Conservation (phyloP, 2,888 invertebrate species). For the Anagyrus pseudococci region DNA sequence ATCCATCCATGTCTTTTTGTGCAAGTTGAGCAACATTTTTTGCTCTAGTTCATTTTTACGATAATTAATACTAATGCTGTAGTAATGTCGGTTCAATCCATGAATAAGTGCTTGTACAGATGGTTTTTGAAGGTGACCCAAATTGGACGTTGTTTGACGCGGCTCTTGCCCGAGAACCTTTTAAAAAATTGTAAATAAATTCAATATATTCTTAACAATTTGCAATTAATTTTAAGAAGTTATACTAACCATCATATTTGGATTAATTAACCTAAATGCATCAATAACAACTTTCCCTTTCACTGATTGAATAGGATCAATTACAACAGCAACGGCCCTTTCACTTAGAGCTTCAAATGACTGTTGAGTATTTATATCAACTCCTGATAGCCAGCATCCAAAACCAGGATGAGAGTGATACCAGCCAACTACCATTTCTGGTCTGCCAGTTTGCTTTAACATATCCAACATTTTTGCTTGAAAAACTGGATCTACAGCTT, state of each 20-base stretch:
- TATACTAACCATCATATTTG: slow-evolving; percentile 92
- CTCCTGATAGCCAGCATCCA: slow-evolving; percentile 99
- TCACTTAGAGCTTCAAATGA: slow-evolving; percentile 98
- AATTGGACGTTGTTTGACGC: slow-evolving; percentile 96
- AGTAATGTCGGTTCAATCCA: slow-evolving; percentile 97
- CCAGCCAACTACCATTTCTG: slow-evolving; percentile 99
- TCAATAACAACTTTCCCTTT: slow-evolving; percentile 99
- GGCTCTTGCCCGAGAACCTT: slow-evolving; percentile 91
- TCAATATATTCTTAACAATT: not conserved
- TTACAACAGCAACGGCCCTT: slow-evolving; percentile 98
- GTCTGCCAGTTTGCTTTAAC: slow-evolving; percentile 97
- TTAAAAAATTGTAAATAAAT: slow-evolving; percentile 14
- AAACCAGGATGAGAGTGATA: slow-evolving; percentile 99
- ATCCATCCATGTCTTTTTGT: slow-evolving; percentile 99
- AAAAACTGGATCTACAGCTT: slow-evolving; percentile 99
- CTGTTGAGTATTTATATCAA: slow-evolving; percentile 99
- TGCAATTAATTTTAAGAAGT: not conserved
- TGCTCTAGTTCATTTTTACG: slow-evolving; percentile 98
- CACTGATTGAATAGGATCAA: slow-evolving; percentile 99
- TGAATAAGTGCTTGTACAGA: slow-evolving; percentile 99
- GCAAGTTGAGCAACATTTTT: slow-evolving; percentile 97
- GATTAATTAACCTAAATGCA: slow-evolving; percentile 98
- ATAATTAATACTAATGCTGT: slow-evolving; percentile 99
- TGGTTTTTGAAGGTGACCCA: slow-evolving; percentile 98
- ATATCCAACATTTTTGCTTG: slow-evolving; percentile 99